A percentile compares a stretch with the other conserved stretches of the same genome.
phyloP scores from a whole-genome alignment of 2,113 vertebrate species.

The Anoplopoma fimbria region DNA sequence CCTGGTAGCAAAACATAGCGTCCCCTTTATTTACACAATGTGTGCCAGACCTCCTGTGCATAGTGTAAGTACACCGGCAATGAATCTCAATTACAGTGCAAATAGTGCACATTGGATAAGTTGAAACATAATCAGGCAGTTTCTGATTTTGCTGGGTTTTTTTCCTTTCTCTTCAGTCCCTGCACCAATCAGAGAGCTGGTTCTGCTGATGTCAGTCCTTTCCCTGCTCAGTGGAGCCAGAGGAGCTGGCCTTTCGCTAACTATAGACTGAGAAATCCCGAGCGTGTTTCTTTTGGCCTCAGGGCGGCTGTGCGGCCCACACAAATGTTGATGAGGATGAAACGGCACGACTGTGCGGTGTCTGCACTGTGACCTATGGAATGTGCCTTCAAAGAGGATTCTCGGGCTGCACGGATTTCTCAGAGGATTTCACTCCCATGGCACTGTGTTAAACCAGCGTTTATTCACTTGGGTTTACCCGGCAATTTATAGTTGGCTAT shows the following conservation, averaged over 20 bases:
- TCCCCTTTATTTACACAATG: slow-evolving; percentile 59
- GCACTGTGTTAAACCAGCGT: slow-evolving; percentile 38
- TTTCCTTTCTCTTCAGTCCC: neutral
- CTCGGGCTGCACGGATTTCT: slow-evolving; percentile 58
- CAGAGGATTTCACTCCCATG: slow-evolving; percentile 48
- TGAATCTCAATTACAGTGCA: slow-evolving; percentile 58
- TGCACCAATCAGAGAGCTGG: slow-evolving; percentile 41
- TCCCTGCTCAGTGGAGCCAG: slow-evolving; percentile 58
- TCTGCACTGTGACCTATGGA: slow-evolving; percentile 77
- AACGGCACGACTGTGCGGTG: slow-evolving; percentile 61
- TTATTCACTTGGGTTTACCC: slow-evolving; percentile 28
- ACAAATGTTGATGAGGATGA: slow-evolving; percentile 81
- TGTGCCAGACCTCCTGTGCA: slow-evolving; percentile 46
- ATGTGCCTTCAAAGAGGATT: slow-evolving; percentile 75
- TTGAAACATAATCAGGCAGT: slow-evolving; percentile 42
- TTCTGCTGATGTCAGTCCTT: slow-evolving; percentile 47
- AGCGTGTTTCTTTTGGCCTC: slow-evolving; percentile 69
- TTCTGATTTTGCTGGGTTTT: slow-evolving; percentile 11
- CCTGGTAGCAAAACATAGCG: slow-evolving; percentile 59
- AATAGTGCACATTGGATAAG: slow-evolving; percentile 13
- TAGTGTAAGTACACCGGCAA: slow-evolving; percentile 34
- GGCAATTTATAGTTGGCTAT: slow-evolving; percentile 7
- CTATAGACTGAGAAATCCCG: slow-evolving; percentile 71
- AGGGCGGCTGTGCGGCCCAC: slow-evolving; percentile 69
- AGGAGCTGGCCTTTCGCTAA: slow-evolving; percentile 72